Evolutionary conservation across 2,113 vertebrate species (phyloP).

Genomic region (Cairina moschata): DNA sequence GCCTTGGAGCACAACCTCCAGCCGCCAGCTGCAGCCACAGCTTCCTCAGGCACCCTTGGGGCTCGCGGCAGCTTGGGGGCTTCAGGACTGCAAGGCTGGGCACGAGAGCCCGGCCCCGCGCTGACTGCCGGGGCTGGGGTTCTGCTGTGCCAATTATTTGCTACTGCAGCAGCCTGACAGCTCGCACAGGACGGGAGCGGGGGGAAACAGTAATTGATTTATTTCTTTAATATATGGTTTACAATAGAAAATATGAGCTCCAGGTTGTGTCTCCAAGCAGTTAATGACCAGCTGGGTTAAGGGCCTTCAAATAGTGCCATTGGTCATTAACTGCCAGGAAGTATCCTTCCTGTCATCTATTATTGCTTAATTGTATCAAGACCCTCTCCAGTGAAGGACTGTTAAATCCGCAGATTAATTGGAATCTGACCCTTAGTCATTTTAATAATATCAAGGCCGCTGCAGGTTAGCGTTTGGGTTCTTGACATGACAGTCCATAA

Average conservation of each 20-base stretch:
- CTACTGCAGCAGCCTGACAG: not conserved
- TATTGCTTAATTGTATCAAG: conserved; percentile 62
- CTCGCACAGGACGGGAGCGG: rapidly evolving
- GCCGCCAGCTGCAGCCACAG: not conserved
- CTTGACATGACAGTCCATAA: conserved; percentile 23
- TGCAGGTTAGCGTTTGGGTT: conserved; percentile 19
- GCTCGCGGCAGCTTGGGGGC: not conserved
- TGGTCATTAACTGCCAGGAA: conserved; percentile 45
- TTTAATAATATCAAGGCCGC: conserved; percentile 34
- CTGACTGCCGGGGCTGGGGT: not conserved
- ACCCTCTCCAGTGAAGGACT: conserved; percentile 13
- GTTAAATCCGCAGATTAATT: conserved; percentile 52
- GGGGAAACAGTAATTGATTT: not conserved
- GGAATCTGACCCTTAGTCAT: conserved; percentile 49
- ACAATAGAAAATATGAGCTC: conserved; percentile 54
- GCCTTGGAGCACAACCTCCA: not conserved
- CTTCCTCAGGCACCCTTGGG: not conserved
- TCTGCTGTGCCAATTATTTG: not conserved
- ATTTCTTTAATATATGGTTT: conserved; percentile 49
- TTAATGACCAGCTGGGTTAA: conserved; percentile 59
- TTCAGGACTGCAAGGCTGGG: not conserved
- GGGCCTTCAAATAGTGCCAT: conserved; percentile 8
- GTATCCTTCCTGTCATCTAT: conserved; percentile 52
- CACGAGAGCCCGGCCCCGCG: rapidly evolving
- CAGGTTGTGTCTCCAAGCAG: conserved; percentile 38